Conservation (phyloP, 1,140 invertebrate species). For the Drosophila sp. region DNA sequence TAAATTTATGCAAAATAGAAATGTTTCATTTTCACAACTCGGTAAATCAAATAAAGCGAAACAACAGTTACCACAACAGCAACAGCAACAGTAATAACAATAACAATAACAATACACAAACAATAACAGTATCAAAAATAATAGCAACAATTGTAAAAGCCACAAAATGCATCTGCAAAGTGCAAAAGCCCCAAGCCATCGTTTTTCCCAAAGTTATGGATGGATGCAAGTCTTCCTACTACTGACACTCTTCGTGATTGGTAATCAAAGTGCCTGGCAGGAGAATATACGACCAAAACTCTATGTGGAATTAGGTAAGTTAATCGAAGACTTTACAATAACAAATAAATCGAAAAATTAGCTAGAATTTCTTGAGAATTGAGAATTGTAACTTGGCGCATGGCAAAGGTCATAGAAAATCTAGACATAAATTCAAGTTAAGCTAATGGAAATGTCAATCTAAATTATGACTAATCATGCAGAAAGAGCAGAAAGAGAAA, state of each 20-base stretch:
- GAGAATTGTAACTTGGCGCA: too few species aligned
- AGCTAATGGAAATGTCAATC: slow-evolving; percentile 63
- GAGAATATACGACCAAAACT: slow-evolving; percentile 94
- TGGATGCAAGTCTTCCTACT: slow-evolving; percentile 84
- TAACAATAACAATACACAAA: slow-evolving; percentile 50
- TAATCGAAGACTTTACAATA: too few species aligned
- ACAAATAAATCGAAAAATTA: too few species aligned
- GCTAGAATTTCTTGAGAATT: too few species aligned
- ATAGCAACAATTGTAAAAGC: slow-evolving; percentile 48
- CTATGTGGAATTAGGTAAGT: slow-evolving; percentile 93
- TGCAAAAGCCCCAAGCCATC: slow-evolving; percentile 59
- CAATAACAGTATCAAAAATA: slow-evolving; percentile 47
- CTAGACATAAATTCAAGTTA: slow-evolving; percentile 9
- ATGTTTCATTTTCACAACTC: slow-evolving; percentile 69
- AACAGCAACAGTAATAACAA: slow-evolving; percentile 46
- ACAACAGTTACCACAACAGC: slow-evolving; percentile 9
- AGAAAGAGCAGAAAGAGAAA: slow-evolving; percentile 23
- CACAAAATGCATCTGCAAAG: slow-evolving; percentile 54
- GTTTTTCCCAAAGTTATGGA: slow-evolving; percentile 52
- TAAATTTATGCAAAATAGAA: slow-evolving; percentile 75
- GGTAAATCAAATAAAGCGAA: slow-evolving; percentile 60
- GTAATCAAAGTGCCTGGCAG: slow-evolving; percentile 89
- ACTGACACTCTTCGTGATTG: slow-evolving; percentile 83
- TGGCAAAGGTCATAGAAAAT: neutral
- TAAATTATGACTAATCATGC: slow-evolving; percentile 61